Conservation (phyloP, 2,113 vertebrate species). For the Canis aureus region DNA sequence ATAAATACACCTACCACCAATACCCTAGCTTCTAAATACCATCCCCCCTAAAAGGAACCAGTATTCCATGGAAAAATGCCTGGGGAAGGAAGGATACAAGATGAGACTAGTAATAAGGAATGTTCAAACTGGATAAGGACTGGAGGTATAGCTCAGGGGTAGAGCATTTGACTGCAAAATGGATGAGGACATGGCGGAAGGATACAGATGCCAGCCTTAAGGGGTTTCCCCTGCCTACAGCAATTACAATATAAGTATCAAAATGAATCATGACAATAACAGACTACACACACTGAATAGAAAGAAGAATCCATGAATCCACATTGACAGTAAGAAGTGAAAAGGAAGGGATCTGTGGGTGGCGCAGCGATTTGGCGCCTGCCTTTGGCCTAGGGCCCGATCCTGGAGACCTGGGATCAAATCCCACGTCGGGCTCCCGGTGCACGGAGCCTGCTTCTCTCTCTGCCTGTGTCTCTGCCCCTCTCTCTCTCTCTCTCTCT, state of each 20-base stretch:
- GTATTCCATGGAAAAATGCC: background rate
- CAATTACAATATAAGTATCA: background rate
- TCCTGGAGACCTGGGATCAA: too few species aligned
- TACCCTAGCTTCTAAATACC: background rate
- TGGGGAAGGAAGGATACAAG: background rate
- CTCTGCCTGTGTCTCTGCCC: too few species aligned
- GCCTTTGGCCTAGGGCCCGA: too few species aligned
- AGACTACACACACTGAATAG: background rate
- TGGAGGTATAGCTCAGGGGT: too few species aligned
- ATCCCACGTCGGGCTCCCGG: too few species aligned
- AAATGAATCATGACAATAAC: background rate
- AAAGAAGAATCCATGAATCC: background rate
- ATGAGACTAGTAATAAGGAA: background rate
- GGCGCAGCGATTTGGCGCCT: too few species aligned
- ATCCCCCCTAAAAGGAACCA: conserved; percentile 17
- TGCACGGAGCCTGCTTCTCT: too few species aligned
- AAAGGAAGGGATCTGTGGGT: background rate
- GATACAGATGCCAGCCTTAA: background rate
- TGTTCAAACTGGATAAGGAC: background rate
- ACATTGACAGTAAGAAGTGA: background rate
- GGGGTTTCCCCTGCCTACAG: background rate
- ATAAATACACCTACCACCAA: background rate
- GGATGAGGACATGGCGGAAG: background rate
- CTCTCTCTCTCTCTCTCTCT: too few species aligned
- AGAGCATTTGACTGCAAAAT: background rate